Evolutionary conservation across 2,888 invertebrate species (phyloP).

Genomic region (Oligia strigilis): DNA sequence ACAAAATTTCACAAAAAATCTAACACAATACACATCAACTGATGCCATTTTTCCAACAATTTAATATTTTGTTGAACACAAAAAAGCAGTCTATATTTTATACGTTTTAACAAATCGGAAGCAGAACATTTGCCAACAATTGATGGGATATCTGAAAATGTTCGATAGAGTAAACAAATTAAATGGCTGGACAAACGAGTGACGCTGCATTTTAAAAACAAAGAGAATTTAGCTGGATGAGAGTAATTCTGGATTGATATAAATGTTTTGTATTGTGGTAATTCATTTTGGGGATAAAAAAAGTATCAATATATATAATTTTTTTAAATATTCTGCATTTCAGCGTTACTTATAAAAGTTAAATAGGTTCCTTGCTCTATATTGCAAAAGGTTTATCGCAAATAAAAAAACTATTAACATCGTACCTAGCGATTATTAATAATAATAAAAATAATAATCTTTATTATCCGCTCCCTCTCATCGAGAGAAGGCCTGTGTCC

Average conservation of each 20-base stretch:
- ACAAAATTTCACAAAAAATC: slow-evolving; percentile 26
- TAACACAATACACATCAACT: slow-evolving; percentile 42
- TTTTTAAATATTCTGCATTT: background rate
- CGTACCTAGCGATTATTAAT: background rate
- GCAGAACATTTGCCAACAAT: slow-evolving; percentile 47
- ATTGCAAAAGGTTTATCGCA: background rate
- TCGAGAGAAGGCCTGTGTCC: too few relatives aligned
- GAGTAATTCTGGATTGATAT: slow-evolving; percentile 23
- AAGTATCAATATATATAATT: background rate
- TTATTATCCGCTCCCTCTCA: too few relatives aligned
- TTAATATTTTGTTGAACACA: slow-evolving; percentile 28
- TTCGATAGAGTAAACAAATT: slow-evolving; percentile 50
- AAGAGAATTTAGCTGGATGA: slow-evolving; percentile 22
- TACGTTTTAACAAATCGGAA: slow-evolving; percentile 43
- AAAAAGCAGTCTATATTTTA: slow-evolving; percentile 42
- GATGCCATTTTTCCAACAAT: slow-evolving; percentile 29
- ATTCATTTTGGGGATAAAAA: background rate
- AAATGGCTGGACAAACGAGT: slow-evolving; percentile 31
- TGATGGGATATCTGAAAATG: slow-evolving; percentile 45
- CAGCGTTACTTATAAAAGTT: background rate
- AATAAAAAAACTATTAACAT: background rate
- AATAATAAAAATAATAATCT: too few relatives aligned
- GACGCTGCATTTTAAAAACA: slow-evolving; percentile 54
- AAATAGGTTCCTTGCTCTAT: background rate
- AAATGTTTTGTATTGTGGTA: background rate